Base-by-base conservation (phyloP, 1,140 invertebrate species). In the Hermatobates lingyangjiaoensis region DNA sequence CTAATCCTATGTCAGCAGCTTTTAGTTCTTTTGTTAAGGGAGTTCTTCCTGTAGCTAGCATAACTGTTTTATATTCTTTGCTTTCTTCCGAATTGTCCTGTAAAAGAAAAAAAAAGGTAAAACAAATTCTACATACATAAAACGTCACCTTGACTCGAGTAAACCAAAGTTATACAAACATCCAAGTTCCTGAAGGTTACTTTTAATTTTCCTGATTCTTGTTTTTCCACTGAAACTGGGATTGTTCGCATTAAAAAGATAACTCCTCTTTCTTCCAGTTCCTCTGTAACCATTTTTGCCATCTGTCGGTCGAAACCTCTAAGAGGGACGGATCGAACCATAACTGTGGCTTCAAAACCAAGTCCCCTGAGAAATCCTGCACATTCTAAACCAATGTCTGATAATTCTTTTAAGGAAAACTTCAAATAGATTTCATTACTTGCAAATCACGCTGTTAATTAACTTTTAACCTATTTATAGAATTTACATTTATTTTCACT, bases 251-350 rank as follows among this genome's bases (percentile, higher is more conserved):
- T 67, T 30, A 92, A 66, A 66, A 98, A 94, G 57, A 83, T 78
- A 24, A 96, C 77, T 1, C 87, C 87, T 54, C 81, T 77, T 46
- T 80, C 68, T 55, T 79, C 69, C 89, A 98, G 93, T 63, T 91
- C 83, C 23, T 76, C 69, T 14, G 81, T 78, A 51, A 98, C 75
- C 54, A 82, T 72, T 28, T 77, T 72, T 2, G 92, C 90, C 81
- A 97, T 96, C 72, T 98, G 87, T 68, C 92, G 91, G 71, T 98
- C 94, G 67, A 98, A 98, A 24, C 91, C 93, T 60, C 93, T 76
- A 25, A 98, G 71, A 15, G 94, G 74, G 56, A 97, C 84, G 0
- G 93, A 97, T 2, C 94, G 74, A 0, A 91, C 84, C 81, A 94
- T 87, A 23, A 96, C 76, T 4, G 88, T 92, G 0, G 87, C 77